These are phyloP conservation scores for Camelus dromedarius DNA, from an alignment of 2,113 vertebrate species.

Conservation along the genomic window DNA sequence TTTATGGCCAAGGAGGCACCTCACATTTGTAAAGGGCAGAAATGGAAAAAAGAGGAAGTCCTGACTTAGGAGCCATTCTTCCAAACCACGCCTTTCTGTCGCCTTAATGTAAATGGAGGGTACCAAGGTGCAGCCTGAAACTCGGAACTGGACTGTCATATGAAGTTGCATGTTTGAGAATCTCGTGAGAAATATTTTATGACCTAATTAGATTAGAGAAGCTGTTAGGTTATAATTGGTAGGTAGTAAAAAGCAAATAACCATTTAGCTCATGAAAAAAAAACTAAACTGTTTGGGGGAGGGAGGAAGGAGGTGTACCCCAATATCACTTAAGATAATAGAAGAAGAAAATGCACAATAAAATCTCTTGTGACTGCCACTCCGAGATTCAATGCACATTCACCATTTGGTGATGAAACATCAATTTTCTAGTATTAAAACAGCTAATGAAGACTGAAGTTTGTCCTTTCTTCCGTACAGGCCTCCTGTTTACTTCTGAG, in stretches of 20 bases:
- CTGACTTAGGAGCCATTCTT: background rate
- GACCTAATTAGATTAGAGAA: slow-evolving; percentile 78
- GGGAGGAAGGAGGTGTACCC: slow-evolving; percentile 34
- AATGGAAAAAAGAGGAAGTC: background rate
- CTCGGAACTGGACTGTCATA: slow-evolving; percentile 53
- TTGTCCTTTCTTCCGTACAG: background rate
- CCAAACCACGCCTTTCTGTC: background rate
- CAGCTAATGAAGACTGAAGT: background rate
- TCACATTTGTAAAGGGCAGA: background rate
- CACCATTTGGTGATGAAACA: slow-evolving; percentile 11
- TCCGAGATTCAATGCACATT: slow-evolving; percentile 17
- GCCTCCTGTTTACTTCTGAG: slow-evolving; percentile 17
- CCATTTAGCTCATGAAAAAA: slow-evolving; percentile 56
- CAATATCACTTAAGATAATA: slow-evolving; percentile 33
- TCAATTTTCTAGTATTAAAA: background rate
- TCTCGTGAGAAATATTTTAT: slow-evolving; percentile 79
- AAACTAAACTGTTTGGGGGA: background rate
- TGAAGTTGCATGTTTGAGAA: slow-evolving; percentile 66
- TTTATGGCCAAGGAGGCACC: background rate
- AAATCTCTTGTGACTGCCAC: background rate
- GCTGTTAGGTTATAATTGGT: slow-evolving; percentile 77
- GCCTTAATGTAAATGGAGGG: background rate
- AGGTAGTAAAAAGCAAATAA: slow-evolving; percentile 74
- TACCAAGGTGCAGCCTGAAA: slow-evolving; percentile 38
- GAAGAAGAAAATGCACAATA: slow-evolving; percentile 45